Evolutionary conservation across 2,888 invertebrate genomes (phyloP).

Genomic region (Augiades crinisus): DNA sequence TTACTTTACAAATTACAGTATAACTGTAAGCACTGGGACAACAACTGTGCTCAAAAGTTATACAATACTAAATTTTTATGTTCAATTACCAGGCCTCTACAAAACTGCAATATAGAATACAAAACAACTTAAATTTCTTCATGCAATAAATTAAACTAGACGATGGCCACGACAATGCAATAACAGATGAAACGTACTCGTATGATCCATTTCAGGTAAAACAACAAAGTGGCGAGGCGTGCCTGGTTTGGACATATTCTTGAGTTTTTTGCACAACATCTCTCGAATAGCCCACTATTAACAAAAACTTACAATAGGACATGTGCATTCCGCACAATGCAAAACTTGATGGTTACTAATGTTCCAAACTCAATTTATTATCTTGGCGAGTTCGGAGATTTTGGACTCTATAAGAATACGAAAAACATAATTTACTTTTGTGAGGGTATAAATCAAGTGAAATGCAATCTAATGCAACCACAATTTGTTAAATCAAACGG

Average conservation of each 20-base stretch:
- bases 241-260: conserved; percentile 42
- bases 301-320: conserved; percentile 47
- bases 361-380: conserved; percentile 32
- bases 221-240: conserved; percentile 37
- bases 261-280: conserved; percentile 48
- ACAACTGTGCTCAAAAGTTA: too few relatives aligned
- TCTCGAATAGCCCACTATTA: conserved; percentile 49
- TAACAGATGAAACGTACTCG: conserved; percentile 13
- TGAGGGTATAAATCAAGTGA: conserved; percentile 46
- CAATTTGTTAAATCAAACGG: conserved; percentile 68
- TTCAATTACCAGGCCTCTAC: too few relatives aligned
- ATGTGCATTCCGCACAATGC: conserved; percentile 35
- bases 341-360: conserved; percentile 41
- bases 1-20: too few relatives aligned
- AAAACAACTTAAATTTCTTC: not conserved
- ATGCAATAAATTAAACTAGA: not conserved
- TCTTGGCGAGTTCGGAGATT: not conserved
- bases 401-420: conserved; percentile 2
- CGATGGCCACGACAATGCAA: conserved; percentile 16
- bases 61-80: too few relatives aligned
- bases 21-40: too few relatives aligned
- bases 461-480: conserved; percentile 44
- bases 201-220: conserved; percentile 35
- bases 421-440: conserved; percentile 19
- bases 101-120: too few relatives aligned